phyloP scores from a whole-genome alignment of 30 jellyfish, hydroid and myxozoan genomes.

The Turritopsis rubra region DNA sequence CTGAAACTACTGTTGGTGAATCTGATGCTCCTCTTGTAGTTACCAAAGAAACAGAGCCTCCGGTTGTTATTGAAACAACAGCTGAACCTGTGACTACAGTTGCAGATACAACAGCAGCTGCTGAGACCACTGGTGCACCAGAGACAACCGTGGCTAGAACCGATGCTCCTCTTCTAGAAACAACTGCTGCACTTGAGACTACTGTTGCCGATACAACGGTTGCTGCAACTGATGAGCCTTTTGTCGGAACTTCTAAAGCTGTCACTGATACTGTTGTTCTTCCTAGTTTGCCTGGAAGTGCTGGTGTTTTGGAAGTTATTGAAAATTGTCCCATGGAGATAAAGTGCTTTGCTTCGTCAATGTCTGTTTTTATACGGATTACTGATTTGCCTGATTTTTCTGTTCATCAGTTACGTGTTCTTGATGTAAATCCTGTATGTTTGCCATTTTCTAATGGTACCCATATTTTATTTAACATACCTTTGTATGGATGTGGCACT shows the following conservation, averaged over 20 bases:
- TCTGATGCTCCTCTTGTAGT: slow-evolving; percentile 34
- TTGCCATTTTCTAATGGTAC: slow-evolving; percentile 37
- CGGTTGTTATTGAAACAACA: slow-evolving; percentile 1
- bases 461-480: slow-evolving; percentile 35
- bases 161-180: slow-evolving; percentile 29
- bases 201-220: slow-evolving; percentile 13
- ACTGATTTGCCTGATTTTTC: slow-evolving; percentile 33
- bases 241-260: slow-evolving; percentile 6
- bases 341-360: slow-evolving; percentile 21
- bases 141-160: too few species aligned
- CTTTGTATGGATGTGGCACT: slow-evolving; percentile 72
- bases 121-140: neutral
- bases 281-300: slow-evolving; percentile 11
- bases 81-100: slow-evolving; percentile 20
- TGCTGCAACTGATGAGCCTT: slow-evolving; percentile 6
- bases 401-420: slow-evolving; percentile 10
- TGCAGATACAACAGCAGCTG: slow-evolving; percentile 28
- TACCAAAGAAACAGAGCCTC: slow-evolving; percentile 18
- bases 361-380: slow-evolving; percentile 30
- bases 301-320: slow-evolving; percentile 27
- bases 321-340: slow-evolving; percentile 61
- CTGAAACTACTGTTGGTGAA: slow-evolving; percentile 3
- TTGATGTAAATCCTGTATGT: slow-evolving; percentile 34
- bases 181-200: slow-evolving; percentile 3
- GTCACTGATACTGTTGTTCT: slow-evolving; percentile 20